These are phyloP conservation scores for Emydura subglobosa DNA, from an alignment of 2,113 vertebrate genomes.

Conservation along the genomic window DNA sequence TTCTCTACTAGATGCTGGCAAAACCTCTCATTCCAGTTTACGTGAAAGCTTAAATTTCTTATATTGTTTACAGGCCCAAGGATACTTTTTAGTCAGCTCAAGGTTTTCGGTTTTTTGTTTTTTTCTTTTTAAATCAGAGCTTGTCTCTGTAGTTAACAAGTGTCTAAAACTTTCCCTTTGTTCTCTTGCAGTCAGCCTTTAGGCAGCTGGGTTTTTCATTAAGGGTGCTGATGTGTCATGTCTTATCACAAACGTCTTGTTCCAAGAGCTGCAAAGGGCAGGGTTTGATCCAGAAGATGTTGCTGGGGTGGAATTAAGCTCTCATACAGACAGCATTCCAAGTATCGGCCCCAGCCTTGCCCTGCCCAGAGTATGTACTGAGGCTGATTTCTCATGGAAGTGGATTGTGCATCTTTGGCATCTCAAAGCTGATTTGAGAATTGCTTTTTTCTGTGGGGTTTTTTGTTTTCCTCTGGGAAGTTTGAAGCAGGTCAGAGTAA, in stretches of 20 bases:
- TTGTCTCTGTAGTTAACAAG: conserved; percentile 28
- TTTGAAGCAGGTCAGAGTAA: not conserved
- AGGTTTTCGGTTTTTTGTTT: not conserved
- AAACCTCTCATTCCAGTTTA: conserved; percentile 29
- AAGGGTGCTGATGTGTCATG: conserved; percentile 63
- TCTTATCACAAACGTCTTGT: not conserved
- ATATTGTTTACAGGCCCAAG: conserved; percentile 32
- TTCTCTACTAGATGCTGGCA: conserved; percentile 1
- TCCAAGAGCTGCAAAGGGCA: conserved; percentile 37
- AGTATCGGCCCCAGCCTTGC: not conserved
- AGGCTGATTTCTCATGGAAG: not conserved
- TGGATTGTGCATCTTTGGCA: not conserved
- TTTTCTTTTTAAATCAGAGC: not conserved
- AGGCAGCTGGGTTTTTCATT: conserved; percentile 67
- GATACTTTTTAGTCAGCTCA: conserved; percentile 38
- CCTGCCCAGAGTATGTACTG: not conserved
- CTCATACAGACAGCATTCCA: not conserved
- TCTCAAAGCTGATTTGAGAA: not conserved
- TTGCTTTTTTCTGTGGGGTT: not conserved
- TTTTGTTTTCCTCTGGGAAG: not conserved
- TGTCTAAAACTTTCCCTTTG: conserved; percentile 61
- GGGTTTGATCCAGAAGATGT: conserved; percentile 50
- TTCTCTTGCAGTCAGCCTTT: conserved; percentile 30
- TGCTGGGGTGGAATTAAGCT: not conserved
- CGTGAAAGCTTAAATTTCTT: conserved; percentile 21